Percentiles rank a stretch among this genome's conserved stretches.
Evolutionary conservation across 1,140 invertebrate genomes (phyloP).

Genomic region (Zaprionus tsacasi): DNA sequence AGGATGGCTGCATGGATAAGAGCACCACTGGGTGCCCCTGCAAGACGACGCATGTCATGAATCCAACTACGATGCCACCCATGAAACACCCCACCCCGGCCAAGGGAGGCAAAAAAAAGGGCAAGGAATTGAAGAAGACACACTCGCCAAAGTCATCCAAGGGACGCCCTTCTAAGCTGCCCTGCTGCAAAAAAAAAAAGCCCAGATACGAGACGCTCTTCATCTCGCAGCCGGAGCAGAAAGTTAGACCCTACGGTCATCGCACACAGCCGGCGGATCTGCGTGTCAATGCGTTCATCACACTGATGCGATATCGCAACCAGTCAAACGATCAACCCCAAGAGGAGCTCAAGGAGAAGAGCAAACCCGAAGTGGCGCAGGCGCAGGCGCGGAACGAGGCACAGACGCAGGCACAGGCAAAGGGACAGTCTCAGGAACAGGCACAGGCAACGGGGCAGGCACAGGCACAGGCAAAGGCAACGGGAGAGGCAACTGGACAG

Average conservation of each 20-base stretch:
- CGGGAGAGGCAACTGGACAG: background rate
- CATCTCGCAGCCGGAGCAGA: background rate
- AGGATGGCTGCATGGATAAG: background rate
- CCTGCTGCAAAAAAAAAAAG: slow-evolving; percentile 40
- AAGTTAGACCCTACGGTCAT: background rate
- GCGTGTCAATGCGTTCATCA: slow-evolving; percentile 37
- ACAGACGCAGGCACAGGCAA: background rate
- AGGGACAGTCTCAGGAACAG: too few species aligned
- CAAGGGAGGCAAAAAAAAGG: background rate
- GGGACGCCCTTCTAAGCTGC: slow-evolving; percentile 16
- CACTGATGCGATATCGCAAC: slow-evolving; percentile 43
- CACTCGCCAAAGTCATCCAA: background rate
- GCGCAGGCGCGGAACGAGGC: too few species aligned
- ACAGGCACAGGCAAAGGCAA: background rate
- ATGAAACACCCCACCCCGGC: background rate
- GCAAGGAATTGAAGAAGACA: background rate
- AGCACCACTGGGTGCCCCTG: background rate
- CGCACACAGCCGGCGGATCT: slow-evolving; percentile 32
- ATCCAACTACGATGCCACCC: background rate
- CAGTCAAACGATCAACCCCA: background rate
- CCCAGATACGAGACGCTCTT: background rate
- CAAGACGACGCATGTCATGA: background rate
- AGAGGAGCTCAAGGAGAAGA: background rate
- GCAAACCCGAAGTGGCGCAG: background rate
- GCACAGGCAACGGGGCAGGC: too few species aligned